Evolutionary conservation across 2,797 vertebrate genomes (phyloP).

Genomic region (Enteromius fasciolatus): DNA sequence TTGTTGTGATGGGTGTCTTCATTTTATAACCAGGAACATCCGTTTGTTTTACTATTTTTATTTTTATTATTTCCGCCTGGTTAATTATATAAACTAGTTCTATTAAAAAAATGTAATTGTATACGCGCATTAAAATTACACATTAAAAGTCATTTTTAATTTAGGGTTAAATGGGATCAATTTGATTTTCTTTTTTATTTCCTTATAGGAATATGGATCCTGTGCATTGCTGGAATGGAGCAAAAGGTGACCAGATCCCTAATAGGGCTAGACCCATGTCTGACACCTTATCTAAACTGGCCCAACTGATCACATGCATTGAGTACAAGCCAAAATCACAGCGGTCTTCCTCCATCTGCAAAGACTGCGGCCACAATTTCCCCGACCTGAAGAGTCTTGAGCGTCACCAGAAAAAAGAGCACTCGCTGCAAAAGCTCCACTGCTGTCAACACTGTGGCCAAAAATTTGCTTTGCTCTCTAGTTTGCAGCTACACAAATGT

Average conservation of each 20-base stretch:
- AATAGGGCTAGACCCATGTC: constrained; percentile 54
- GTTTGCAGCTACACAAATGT: constrained; percentile 72
- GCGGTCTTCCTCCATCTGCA: constrained; percentile 32
- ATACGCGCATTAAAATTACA: no score
- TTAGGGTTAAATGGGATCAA: not conserved
- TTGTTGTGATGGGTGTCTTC: not conserved
- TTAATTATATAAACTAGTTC: not conserved
- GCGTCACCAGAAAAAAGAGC: constrained; percentile 68
- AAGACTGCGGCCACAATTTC: constrained; percentile 67
- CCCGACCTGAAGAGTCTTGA: constrained; percentile 57
- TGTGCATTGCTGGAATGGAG: constrained; percentile 65
- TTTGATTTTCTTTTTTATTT: not conserved
- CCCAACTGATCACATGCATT: constrained; percentile 69
- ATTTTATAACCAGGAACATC: not conserved
- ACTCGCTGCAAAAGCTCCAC: constrained; percentile 72
- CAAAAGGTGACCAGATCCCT: constrained; percentile 63
- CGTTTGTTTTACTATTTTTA: not conserved
- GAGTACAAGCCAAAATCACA: constrained; percentile 63
- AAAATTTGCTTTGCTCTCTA: constrained; percentile 72
- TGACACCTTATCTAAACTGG: constrained; percentile 71
- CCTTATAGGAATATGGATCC: constrained; percentile 70
- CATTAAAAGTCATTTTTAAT: not conserved
- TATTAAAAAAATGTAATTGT: not conserved
- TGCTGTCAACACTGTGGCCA: constrained; percentile 69
- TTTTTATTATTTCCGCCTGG: not conserved